These are phyloP conservation scores for Limulus polyphemus DNA, from an alignment of 2,888 invertebrate species.

Conservation along the genomic window DNA sequence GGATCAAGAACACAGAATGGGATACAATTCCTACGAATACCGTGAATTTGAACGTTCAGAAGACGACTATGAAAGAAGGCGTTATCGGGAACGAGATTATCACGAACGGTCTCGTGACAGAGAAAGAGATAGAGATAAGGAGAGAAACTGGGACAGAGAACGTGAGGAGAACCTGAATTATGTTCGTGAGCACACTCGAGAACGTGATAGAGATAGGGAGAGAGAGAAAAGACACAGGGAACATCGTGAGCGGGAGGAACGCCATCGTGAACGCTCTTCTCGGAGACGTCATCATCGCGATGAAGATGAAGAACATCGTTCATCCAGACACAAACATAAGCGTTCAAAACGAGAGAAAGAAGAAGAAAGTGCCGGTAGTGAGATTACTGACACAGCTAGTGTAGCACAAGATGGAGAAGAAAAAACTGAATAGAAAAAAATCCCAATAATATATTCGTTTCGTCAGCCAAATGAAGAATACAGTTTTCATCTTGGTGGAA, in stretches of 20 bases:
- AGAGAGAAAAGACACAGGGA: conserved; percentile 18
- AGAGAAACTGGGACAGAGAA: conserved; percentile 14
- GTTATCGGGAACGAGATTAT: conserved; percentile 1
- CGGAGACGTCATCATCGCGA: conserved; percentile 15
- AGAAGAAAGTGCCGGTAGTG: conserved; percentile 4
- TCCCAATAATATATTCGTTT: too few relatives aligned
- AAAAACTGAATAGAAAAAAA: too few relatives aligned
- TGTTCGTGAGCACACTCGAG: conserved; percentile 16
- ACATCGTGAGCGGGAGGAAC: conserved; percentile 10
- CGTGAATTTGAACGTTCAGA: conserved; percentile 6
- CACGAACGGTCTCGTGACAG: conserved; percentile 5
- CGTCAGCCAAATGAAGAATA: too few relatives aligned
- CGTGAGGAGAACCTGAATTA: conserved; percentile 11
- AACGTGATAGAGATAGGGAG: conserved; percentile 14
- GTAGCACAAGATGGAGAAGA: too few relatives aligned
- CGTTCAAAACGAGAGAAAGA: conserved; percentile 24
- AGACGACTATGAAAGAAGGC: conserved; percentile 6
- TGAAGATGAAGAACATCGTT: conserved; percentile 17
- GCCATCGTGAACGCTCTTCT: conserved; percentile 10
- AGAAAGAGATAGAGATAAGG: conserved; percentile 14
- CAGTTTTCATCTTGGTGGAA: too few relatives aligned
- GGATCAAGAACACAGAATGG: neutral
- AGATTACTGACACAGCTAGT: too few relatives aligned
- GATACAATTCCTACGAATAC: conserved; percentile 4
- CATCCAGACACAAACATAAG: conserved; percentile 23